Evolutionary conservation across 2,113 vertebrate species (phyloP), one percentile per base, ranked within the genome.

Genomic region (Mungos mungo): DNA sequence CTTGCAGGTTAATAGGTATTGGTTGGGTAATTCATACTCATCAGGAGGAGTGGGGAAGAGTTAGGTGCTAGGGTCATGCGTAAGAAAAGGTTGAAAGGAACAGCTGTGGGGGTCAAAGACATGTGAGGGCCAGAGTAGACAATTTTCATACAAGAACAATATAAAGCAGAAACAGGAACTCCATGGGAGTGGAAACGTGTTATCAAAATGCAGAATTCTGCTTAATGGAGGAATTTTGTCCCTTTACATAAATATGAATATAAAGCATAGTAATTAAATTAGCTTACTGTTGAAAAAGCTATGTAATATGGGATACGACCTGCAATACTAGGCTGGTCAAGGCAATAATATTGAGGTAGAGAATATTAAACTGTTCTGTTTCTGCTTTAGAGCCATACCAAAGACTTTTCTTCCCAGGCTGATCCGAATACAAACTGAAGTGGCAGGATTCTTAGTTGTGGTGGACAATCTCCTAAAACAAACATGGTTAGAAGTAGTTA

Each of bases 401-500:
- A 76, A 77, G 16, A 84, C 25, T 65, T 96, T 80, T 93, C 66
- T 96, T 96, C 45, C 6, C 31, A 41, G 33, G 15, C 1, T 90
- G n/a, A 88, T 88, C 31, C 19, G 79, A 87, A 47, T 14, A 57
- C 0, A 95, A 88, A 97, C 15, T 38, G 52, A 88, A 92, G 18
- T 88, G 38, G 15, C 57, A 90, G 52, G 45, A 77, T 35, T 92
- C 47, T 84, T 71, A 94, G 21, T 9, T 15, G 27, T 8, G 9
- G n/a, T 54, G 8, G 60, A 84, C 27, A 47, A 31, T 15, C 65
- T 93, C 21, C 35, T 74, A 71, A 95, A 97, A 93, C 76, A 96
- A 91, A 77, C 4, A 25, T 27, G 35, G 86, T 71, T 93, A 93
- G 96, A 96, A 89, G 80, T 19, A 76, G 41, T 88, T 72, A 88